phyloP scores from a whole-genome alignment of 2,797 vertebrate genomes.

The Paratrypauchen microcephalus region DNA sequence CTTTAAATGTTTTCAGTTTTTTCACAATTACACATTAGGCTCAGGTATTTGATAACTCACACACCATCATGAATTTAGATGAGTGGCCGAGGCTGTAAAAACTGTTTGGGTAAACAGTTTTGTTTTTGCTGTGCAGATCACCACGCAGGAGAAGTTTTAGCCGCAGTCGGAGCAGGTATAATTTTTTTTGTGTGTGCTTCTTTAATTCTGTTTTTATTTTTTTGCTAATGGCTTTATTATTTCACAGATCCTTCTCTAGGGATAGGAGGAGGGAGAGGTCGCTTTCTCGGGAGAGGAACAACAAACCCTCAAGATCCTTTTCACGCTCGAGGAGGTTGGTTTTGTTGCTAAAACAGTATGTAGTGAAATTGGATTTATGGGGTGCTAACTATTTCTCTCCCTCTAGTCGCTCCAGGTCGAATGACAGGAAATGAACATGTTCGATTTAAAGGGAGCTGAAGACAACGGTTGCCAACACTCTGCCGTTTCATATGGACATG shows the following conservation, averaged over 20 bases:
- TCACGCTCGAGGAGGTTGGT: slow-evolving; percentile 95
- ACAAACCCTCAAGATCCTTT: slow-evolving; percentile 95
- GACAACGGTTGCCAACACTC: slow-evolving; percentile 45
- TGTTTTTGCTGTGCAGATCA: slow-evolving; percentile 82
- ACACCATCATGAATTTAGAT: neutral
- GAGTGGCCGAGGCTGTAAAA: neutral
- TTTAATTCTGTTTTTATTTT: neutral
- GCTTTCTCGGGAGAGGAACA: slow-evolving; percentile 94
- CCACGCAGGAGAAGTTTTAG: slow-evolving; percentile 97
- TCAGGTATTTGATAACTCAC: slow-evolving; percentile 48
- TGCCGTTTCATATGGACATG: slow-evolving; percentile 47
- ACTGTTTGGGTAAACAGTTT: slow-evolving; percentile 32
- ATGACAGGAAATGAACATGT: slow-evolving; percentile 87
- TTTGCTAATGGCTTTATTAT: neutral
- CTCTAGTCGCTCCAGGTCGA: slow-evolving; percentile 92
- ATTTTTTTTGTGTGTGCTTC: neutral
- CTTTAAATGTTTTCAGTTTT: slow-evolving; percentile 28
- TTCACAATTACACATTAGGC: slow-evolving; percentile 28
- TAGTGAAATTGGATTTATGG: neutral
- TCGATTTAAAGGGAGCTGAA: slow-evolving; percentile 40
- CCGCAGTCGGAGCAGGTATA: slow-evolving; percentile 95
- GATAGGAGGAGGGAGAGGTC: slow-evolving; percentile 97
- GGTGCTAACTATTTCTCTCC: neutral
- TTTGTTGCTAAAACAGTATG: neutral
- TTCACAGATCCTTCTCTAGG: slow-evolving; percentile 92